Base-by-base conservation (phyloP, 2,797 vertebrate species). In the Typhlichthys subterraneus region DNA sequence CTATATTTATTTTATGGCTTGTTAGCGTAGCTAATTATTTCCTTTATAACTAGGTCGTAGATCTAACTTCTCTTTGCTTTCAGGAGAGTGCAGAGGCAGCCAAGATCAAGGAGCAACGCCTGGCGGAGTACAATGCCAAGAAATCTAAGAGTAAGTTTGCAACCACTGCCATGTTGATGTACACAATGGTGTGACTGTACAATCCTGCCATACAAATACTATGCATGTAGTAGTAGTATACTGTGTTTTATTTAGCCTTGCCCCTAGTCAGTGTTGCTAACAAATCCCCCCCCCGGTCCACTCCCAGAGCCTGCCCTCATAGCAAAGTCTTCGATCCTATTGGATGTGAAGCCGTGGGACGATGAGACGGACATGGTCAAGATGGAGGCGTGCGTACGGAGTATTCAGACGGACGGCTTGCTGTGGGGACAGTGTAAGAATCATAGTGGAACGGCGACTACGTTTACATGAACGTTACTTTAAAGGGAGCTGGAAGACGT, bases 281-380 rank as follows among this genome's bases (percentile, higher is more conserved):
- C 19, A n/a, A 46, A 17, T 0, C 2, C 51, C 1, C 11, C 6
- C 1, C 1, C 1, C 29, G 23, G 14, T n/a, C 38, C 59, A 47
- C 5, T 11, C 3, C 11, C 72, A 98, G 96, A 98, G 61, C 96
- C 96, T 14, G 75, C 94, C 0, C 90, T 99, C 57, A 92, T 99
- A 51, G 96, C 97, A 31, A 98, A 98, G 65, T 98, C 96, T 6
- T 97, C 95, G 0, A 88, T 98, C 69, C 89, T 99, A 50, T 73
- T 98, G 79, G 97, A 98, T 42, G 97, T 99, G 60, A 99, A 91
- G 75, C 91, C 85, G 0, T 93, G 98, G 98, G 98, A 99, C 12
- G 97, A 99, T 9, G 97, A 99, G 89, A 99, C 97, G 0, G 96
- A 99, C 74, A 99, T 99, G 98, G 76, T 80, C 0, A 97, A 99